Base-by-base conservation (phyloP, 2,113 vertebrate species). In the Raja brachyura region DNA sequence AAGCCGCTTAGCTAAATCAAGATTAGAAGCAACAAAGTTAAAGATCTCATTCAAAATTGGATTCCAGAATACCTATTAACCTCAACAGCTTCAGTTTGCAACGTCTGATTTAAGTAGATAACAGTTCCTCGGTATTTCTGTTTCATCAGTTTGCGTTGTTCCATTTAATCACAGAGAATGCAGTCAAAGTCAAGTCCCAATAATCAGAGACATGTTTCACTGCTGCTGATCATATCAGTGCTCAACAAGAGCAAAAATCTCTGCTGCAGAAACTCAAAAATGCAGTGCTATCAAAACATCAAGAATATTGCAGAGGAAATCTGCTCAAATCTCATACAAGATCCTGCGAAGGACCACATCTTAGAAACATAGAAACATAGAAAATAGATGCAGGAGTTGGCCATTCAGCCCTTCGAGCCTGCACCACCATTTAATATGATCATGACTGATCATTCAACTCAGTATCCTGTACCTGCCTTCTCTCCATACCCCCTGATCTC, bases 71-170 rank as follows among this genome's bases (percentile, higher is more conserved):
- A 63, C 59, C 83, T 16, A 31, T 88, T 88, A 88, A 88, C n/a
- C 59, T 88, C 59, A 88, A 88, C 16, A 88, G n/a, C 28, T 31
- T 88, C 10, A 28, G 54, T 31, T 63, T 88, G n/a, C 28, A 31
- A 59, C 63, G 59, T 31, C 83, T 88, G n/a, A 88, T 63, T 88
- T 88, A 88, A 66, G 83, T n/a, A 88, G 83, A 66, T 88, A 88
- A 88, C 28, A 31, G n/a, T 0, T 63, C 13, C 59, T 61, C n/a
- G 59, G 56, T 14, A 31, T 63, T 88, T 88, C 83, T 31, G 39
- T 66, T 88, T 88, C 83, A n/a, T 61, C 56, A 63, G 61, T 16
- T 5, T n/a, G 83, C 1, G n/a, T 66, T 0, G 6, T 88, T 61
- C 28, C 61, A 20, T 88, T 88, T 88, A 66, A 83, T 83, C 79